Conservation (phyloP, 2,797 vertebrate genomes). For the Botia almorhae region DNA sequence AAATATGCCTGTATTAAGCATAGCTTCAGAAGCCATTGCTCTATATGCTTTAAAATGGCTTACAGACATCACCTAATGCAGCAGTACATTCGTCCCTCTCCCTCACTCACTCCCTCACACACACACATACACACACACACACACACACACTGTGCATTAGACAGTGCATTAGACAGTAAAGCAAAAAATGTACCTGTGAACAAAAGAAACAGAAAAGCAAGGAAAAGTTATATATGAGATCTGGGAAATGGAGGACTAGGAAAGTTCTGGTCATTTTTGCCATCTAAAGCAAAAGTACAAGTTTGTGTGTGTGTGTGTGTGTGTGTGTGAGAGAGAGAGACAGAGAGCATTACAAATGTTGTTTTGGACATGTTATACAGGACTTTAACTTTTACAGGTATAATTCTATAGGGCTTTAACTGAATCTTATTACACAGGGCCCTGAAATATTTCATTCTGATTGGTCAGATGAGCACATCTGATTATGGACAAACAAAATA, state of each 20-base stretch:
- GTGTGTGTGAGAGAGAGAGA: not conserved
- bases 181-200: slow-evolving; percentile 15
- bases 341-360: not conserved
- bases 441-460: not conserved
- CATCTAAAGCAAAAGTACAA: slow-evolving; percentile 9
- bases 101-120: not conserved
- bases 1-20: slow-evolving; percentile 51
- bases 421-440: not conserved
- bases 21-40: slow-evolving; percentile 13
- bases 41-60: slow-evolving; percentile 8
- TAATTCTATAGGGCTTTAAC: not conserved
- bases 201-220: slow-evolving; percentile 7
- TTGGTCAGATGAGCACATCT: not conserved
- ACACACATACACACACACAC: slow-evolving; percentile 3
- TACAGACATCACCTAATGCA: slow-evolving; percentile 8
- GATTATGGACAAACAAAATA: no score
- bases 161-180: slow-evolving; percentile 15
- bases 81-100: not conserved
- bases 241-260: not conserved
- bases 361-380: not conserved
- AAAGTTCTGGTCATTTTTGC: slow-evolving; percentile 22
- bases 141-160: slow-evolving; percentile 2
- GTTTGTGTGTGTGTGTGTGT: not conserved
- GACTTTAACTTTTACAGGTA: not conserved
- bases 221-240: slow-evolving; percentile 6